phyloP scores from a whole-genome alignment of 2,113 vertebrate species.

The Pleuronectes platessa region DNA sequence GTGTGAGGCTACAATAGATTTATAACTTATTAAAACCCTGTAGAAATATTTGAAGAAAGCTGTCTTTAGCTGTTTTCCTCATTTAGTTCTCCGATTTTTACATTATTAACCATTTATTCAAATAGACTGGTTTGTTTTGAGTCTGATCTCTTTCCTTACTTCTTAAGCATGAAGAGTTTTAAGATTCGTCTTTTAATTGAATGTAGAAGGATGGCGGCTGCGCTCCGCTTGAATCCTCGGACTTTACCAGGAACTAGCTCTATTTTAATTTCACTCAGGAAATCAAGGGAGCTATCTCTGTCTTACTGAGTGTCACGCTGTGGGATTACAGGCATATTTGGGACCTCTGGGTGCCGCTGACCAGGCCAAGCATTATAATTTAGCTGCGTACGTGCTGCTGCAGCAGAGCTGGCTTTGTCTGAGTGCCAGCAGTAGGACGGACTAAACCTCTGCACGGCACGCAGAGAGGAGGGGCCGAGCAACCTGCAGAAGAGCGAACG shows the following conservation, averaged over 20 bases:
- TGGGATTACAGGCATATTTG: constrained; percentile 79
- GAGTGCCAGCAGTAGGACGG: constrained; percentile 86
- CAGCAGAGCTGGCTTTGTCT: constrained; percentile 90
- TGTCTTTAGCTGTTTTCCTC: not conserved
- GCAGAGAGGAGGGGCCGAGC: constrained; percentile 58
- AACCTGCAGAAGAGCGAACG: constrained; percentile 56
- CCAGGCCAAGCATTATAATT: constrained; percentile 77
- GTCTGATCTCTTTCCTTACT: not conserved
- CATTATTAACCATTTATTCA: not conserved
- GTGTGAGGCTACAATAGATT: not conserved
- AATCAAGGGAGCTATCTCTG: constrained; percentile 60
- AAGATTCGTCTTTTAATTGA: not conserved
- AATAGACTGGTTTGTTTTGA: not conserved
- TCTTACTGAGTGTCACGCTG: constrained; percentile 64
- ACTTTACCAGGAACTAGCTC: constrained; percentile 72
- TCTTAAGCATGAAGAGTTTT: not conserved
- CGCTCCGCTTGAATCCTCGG: constrained; percentile 52
- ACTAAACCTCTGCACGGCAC: constrained; percentile 82
- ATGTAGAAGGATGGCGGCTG: constrained; percentile 14
- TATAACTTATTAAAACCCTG: not conserved
- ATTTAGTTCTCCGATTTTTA: not conserved
- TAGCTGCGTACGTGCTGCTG: constrained; percentile 85
- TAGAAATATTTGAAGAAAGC: not conserved
- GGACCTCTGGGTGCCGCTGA: constrained; percentile 67
- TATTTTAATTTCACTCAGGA: constrained; percentile 75